Base-by-base conservation (phyloP, 2,113 vertebrate genomes). In the Rhinoderma darwinii region DNA sequence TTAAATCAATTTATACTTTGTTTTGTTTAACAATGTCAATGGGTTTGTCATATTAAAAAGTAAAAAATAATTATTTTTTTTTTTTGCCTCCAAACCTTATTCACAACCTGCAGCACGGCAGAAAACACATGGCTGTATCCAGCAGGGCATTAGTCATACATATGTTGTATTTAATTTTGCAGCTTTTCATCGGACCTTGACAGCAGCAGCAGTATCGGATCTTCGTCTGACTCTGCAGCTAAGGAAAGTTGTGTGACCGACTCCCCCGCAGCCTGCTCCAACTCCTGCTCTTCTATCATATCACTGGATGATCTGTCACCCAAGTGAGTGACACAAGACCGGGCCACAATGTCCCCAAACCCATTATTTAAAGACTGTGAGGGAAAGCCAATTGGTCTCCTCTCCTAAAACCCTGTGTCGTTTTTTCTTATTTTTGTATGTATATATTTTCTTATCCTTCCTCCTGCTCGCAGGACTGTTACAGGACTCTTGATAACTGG, bases 121-220 rank as follows among this genome's bases (percentile, higher is more conserved):
- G n/a, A n/a, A n/a, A n/a, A n/a, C n/a, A n/a, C n/a, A n/a, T n/a
- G n/a, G n/a, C n/a, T n/a, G n/a, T n/a, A n/a, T n/a, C n/a, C n/a
- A n/a, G n/a, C 59, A 56, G 22, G 20, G 27, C 7, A 32, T 32
- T 17, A 66, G 63, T 6, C 15, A 32, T 17, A 32, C 1, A 0
- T 17, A 18, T 68, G 3, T 68, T 32, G 3, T 44, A 18, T 77
- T 25, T 51, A 0, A 6, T 63, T 39, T 88, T 83, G 1, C 92
- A 98, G 97, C 91, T 90, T 97, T 89, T 96, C 96, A 82, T 95
- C 97, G 43, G 96, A 97, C 89, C 93, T 99, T 39, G 98, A 98
- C 1, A 96, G 96, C 89, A 98, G 96, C 63, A 96, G 96, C 95
- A 96, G 96, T 41, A 91, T 96, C 37, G 91, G 96, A 90, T 99